Percentiles rank a stretch among this genome's conserved stretches.
Evolutionary conservation across 2,888 invertebrate species (phyloP).

Genomic region (Sussaba pulchella): DNA sequence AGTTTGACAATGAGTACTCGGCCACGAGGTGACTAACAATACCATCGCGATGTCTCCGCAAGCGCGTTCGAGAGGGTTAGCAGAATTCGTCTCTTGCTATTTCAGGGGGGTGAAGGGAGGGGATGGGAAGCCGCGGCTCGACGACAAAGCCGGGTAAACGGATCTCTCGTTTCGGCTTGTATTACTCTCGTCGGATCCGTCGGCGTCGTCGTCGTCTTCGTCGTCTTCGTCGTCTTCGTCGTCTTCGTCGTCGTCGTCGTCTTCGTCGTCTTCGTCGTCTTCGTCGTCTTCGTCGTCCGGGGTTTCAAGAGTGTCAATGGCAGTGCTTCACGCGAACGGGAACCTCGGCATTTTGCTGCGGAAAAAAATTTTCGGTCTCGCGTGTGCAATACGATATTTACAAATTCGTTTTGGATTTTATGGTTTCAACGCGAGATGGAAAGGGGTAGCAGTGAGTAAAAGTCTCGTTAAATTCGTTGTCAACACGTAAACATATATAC

Average conservation of each 20-base stretch:
- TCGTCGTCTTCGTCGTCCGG: conserved; percentile 8
- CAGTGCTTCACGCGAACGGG: background rate
- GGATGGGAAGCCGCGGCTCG: background rate
- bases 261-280: background rate
- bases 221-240: conserved; percentile 8
- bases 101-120: background rate
- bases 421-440: conserved; percentile 38
- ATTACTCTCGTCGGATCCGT: conserved; percentile 31
- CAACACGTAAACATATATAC: no score
- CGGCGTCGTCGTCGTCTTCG: background rate
- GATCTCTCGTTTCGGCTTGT: conserved; percentile 29
- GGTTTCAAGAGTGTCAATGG: conserved; percentile 39
- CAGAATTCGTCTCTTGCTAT: conserved; percentile 1
- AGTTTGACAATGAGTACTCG: conserved; percentile 62
- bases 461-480: background rate
- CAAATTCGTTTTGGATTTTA: conserved; percentile 2
- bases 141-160: conserved; percentile 51
- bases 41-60: conserved; percentile 16
- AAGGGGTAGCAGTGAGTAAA: conserved; percentile 39
- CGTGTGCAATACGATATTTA: background rate
- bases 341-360: background rate
- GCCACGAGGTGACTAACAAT: conserved; percentile 61
- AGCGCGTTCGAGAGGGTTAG: conserved; percentile 1
- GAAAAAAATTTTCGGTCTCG: background rate
- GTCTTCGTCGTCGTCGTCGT: conserved; percentile 1